These are phyloP conservation scores for Formicarius rufipectus DNA, from an alignment of 2,113 vertebrate genomes.

Conservation along the genomic window DNA sequence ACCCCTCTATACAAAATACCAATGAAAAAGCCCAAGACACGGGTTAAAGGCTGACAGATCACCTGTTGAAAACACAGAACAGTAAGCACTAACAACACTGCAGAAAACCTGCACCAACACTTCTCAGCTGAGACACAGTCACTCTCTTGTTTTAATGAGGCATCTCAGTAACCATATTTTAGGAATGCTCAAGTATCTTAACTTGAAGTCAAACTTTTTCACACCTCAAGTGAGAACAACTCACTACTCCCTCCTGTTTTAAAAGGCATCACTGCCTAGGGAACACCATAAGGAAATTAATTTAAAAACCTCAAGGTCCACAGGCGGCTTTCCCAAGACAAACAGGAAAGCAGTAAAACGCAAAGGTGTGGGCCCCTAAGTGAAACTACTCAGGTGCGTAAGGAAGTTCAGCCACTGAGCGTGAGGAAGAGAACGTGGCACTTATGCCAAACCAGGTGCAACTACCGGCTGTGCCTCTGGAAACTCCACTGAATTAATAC, in stretches of 20 bases:
- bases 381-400: fast-evolving
- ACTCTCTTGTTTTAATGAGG: neutral
- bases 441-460: fast-evolving
- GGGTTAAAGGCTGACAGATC: neutral
- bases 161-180: neutral
- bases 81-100: neutral
- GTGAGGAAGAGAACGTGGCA: fast-evolving
- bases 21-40: fast-evolving
- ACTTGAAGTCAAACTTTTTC: neutral
- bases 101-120: neutral
- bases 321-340: neutral
- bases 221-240: neutral
- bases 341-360: neutral
- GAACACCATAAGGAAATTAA: fast-evolving
- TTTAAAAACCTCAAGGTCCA: neutral
- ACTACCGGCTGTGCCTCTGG: neutral
- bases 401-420: neutral
- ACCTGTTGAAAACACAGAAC: neutral
- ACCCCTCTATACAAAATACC: neutral
- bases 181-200: neutral
- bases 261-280: neutral
- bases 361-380: neutral
- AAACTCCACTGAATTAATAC: neutral
- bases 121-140: neutral
- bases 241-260: neutral